Conservation (phyloP, 1,140 invertebrate species). For the Sogatella furcifera region DNA sequence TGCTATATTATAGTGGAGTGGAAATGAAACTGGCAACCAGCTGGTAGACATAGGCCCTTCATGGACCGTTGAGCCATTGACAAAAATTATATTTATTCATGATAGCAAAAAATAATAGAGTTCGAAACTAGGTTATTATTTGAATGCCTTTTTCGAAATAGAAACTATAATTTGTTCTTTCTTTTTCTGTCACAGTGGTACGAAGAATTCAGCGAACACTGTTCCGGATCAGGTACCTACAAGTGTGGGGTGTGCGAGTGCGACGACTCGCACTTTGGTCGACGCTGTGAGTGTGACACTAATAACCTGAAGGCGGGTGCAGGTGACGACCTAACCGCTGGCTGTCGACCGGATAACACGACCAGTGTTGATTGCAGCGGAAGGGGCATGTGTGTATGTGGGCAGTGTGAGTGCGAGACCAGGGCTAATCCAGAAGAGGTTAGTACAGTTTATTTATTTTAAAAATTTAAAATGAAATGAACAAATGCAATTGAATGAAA, state of each 20-base stretch:
- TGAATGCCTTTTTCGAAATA: too few species aligned
- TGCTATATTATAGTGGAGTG: too few species aligned
- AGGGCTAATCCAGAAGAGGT: slow-evolving; percentile 42
- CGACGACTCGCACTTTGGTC: slow-evolving; percentile 62
- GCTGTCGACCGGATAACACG: slow-evolving; percentile 63
- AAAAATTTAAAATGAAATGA: too few species aligned
- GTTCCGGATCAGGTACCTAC: slow-evolving; percentile 52
- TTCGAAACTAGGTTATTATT: too few species aligned
- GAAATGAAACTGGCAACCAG: too few species aligned
- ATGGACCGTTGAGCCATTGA: too few species aligned
- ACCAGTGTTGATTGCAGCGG: slow-evolving; percentile 59
- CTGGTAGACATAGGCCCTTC: too few species aligned
- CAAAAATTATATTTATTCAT: too few species aligned
- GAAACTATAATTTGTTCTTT: too few species aligned
- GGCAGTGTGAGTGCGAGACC: slow-evolving; percentile 62
- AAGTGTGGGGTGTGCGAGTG: slow-evolving; percentile 88
- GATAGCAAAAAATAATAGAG: too few species aligned
- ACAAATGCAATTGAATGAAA: too few species aligned
- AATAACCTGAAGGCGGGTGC: slow-evolving; percentile 31
- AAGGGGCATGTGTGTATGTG: slow-evolving; percentile 69
- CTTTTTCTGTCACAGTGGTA: slow-evolving; percentile 28
- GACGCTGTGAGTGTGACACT: slow-evolving; percentile 73
- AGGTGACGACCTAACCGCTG: slow-evolving; percentile 38
- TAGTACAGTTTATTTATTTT: slow-evolving; percentile 16
- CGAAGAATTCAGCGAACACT: slow-evolving; percentile 41